These are phyloP conservation scores for Megalops atlanticus DNA, from an alignment of 2,113 vertebrate species.

Conservation along the genomic window DNA sequence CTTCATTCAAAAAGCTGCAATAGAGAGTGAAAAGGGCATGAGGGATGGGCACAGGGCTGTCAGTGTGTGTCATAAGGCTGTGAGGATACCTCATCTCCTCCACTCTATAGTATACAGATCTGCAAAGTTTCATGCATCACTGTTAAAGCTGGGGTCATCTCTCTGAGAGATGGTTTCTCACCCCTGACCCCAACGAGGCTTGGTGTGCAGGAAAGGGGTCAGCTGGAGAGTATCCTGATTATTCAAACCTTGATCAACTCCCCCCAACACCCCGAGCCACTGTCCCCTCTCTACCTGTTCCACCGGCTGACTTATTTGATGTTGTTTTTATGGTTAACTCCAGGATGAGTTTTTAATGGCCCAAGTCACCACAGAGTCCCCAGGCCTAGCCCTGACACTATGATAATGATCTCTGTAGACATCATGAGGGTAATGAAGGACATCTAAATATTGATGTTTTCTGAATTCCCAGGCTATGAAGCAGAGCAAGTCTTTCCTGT, in stretches of 20 bases:
- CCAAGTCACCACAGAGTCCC: background rate
- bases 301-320: background rate
- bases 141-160: no score
- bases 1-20: background rate
- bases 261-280: background rate
- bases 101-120: no score
- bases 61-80: background rate
- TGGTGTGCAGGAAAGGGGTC: background rate
- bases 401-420: constrained; percentile 7
- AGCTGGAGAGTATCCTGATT: background rate
- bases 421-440: background rate
- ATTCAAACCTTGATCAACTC: background rate
- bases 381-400: background rate
- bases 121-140: no score
- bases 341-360: background rate
- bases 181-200: background rate
- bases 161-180: background rate
- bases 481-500: background rate
- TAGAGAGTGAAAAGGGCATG: no score
- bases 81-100: no score
- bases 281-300: background rate
- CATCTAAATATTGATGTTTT: background rate
- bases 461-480: background rate
- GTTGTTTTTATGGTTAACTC: background rate
- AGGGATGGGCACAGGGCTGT: background rate